phyloP scores from a whole-genome alignment of 2,113 vertebrate species.

The Heterocephalus glaber region DNA sequence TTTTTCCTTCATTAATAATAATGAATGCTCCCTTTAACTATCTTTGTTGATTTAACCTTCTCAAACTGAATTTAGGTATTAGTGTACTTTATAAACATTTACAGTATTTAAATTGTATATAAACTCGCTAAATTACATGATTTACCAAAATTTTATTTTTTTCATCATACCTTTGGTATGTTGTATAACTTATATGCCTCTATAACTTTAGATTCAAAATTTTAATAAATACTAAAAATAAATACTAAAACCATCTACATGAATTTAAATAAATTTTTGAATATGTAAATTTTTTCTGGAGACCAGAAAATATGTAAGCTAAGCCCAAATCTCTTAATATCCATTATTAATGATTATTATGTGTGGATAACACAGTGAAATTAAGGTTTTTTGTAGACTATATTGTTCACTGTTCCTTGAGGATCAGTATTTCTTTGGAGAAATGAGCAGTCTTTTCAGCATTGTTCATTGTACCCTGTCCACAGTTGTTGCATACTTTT shows the following conservation, averaged over 20 bases:
- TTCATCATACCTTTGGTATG: neutral
- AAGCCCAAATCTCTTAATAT: neutral
- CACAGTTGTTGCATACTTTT: neutral
- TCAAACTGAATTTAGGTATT: neutral
- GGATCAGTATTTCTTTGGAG: neutral
- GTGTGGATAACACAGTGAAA: neutral
- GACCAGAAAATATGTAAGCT: neutral
- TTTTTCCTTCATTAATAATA: neutral
- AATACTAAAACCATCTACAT: neutral
- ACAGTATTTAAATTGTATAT: neutral
- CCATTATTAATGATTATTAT: neutral
- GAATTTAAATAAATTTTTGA: neutral
- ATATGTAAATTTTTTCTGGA: neutral
- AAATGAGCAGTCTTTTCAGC: neutral
- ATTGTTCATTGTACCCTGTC: neutral
- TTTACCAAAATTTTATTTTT: slow-evolving; percentile 1
- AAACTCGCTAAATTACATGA: neutral
- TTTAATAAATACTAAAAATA: neutral
- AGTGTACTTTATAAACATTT: neutral
- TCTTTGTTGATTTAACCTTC: slow-evolving; percentile 2
- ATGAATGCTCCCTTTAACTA: neutral
- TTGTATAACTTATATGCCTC: neutral
- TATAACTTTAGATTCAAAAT: neutral
- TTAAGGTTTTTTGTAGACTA: neutral
- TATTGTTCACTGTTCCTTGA: neutral